These are phyloP conservation scores for Tonatia bakeri DNA, from an alignment of 2,113 vertebrate genomes.

Conservation along the genomic window DNA sequence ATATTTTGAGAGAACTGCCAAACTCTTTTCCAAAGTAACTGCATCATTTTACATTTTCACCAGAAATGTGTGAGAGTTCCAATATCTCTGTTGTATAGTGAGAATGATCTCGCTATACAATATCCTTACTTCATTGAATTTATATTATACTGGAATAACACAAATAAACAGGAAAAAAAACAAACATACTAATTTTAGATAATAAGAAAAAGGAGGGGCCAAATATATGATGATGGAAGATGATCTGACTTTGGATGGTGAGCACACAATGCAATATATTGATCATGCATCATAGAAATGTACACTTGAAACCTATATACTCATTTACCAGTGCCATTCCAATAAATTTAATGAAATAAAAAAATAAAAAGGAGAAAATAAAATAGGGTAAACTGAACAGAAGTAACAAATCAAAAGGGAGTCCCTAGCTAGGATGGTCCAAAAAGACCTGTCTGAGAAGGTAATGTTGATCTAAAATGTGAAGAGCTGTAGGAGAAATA, in stretches of 20 bases:
- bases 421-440: neutral
- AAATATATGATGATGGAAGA: neutral
- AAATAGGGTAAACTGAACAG: neutral
- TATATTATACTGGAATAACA: neutral
- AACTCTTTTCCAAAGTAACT: neutral
- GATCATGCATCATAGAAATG: neutral
- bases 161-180: neutral
- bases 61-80: neutral
- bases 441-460: neutral
- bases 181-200: neutral
- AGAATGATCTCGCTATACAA: neutral
- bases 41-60: neutral
- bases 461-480: neutral
- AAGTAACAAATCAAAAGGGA: neutral
- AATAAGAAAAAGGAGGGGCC: neutral
- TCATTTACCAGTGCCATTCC: neutral
- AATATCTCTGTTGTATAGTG: neutral
- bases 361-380: neutral
- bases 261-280: neutral
- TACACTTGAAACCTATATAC: neutral
- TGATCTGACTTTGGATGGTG: neutral
- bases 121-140: neutral
- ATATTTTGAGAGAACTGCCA: neutral
- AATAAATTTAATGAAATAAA: neutral
- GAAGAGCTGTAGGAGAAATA: neutral